Percentiles rank a stretch among this genome's conserved stretches.
Conservation (phyloP, 2,888 invertebrate genomes). For the Nymphalis urticae region DNA sequence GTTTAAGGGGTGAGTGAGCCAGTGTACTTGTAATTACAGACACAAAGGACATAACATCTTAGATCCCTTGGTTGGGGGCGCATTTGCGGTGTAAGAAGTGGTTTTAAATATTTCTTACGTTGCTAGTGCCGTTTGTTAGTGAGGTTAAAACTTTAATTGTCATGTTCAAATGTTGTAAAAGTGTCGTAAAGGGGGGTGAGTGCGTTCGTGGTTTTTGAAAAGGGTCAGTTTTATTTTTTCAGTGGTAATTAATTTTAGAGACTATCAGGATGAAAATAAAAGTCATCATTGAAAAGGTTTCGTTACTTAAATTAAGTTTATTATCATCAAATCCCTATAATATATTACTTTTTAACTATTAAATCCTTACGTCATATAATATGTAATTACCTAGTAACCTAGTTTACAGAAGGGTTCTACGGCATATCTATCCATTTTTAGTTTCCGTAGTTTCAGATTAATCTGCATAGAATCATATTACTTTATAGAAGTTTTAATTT, state of each 20-base stretch:
- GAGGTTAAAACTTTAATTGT: slow-evolving; percentile 21
- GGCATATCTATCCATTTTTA: too few species aligned
- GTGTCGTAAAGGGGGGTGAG: slow-evolving; percentile 21
- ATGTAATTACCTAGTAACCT: background rate
- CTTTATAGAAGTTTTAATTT: too few species aligned
- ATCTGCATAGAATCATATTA: too few species aligned
- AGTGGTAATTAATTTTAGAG: slow-evolving; percentile 26
- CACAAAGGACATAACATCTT: too few species aligned
- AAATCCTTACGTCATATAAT: background rate
- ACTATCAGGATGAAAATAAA: slow-evolving; percentile 20
- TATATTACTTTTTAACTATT: background rate
- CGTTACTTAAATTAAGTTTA: background rate
- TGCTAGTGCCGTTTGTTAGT: background rate
- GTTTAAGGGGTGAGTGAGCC: too few species aligned
- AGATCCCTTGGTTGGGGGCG: too few species aligned
- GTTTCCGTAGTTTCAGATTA: too few species aligned
- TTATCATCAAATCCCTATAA: background rate
- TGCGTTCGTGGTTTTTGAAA: slow-evolving; percentile 17
- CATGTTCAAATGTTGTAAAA: slow-evolving; percentile 24
- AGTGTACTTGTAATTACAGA: too few species aligned
- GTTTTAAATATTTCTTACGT: too few species aligned
- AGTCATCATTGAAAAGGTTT: background rate
- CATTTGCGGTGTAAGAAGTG: too few species aligned
- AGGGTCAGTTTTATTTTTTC: slow-evolving; percentile 24
- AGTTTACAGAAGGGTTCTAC: too few species aligned